Conservation (phyloP, 2,888 invertebrate species). For the Gerris lacustris region DNA sequence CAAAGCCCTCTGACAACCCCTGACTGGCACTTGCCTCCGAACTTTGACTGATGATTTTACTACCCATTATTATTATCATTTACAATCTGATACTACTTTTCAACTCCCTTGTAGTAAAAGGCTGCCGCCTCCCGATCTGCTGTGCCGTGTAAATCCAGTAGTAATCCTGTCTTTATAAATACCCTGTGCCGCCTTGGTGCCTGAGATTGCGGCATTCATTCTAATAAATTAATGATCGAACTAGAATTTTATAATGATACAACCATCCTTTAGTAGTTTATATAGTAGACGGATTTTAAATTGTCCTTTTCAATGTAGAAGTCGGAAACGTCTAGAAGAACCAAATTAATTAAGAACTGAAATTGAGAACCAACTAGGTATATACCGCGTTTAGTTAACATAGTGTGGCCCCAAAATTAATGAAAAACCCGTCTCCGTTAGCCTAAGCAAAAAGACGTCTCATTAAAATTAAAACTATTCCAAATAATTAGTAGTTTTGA, state of each 20-base stretch:
- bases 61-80: slow-evolving; percentile 5
- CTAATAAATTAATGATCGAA: neutral
- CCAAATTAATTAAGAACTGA: too few species aligned
- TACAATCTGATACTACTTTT: slow-evolving; percentile 5
- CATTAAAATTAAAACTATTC: too few species aligned
- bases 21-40: slow-evolving; percentile 3
- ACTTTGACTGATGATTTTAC: slow-evolving; percentile 3
- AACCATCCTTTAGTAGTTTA: too few species aligned
- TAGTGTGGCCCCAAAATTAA: too few species aligned
- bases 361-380: too few species aligned
- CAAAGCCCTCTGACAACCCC: neutral
- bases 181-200: neutral
- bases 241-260: neutral
- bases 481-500: too few species aligned
- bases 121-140: neutral
- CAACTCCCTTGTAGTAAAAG: slow-evolving; percentile 1
- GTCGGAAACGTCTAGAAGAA: too few species aligned
- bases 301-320: too few species aligned
- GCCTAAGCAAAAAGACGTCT: too few species aligned
- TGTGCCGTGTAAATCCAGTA: neutral
- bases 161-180: neutral
- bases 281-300: too few species aligned
- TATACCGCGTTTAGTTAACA: too few species aligned
- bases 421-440: too few species aligned
- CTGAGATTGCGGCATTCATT: neutral